Evolutionary conservation across 2,888 invertebrate species (phyloP).

Genomic region (Caenorhabditis becei): DNA sequence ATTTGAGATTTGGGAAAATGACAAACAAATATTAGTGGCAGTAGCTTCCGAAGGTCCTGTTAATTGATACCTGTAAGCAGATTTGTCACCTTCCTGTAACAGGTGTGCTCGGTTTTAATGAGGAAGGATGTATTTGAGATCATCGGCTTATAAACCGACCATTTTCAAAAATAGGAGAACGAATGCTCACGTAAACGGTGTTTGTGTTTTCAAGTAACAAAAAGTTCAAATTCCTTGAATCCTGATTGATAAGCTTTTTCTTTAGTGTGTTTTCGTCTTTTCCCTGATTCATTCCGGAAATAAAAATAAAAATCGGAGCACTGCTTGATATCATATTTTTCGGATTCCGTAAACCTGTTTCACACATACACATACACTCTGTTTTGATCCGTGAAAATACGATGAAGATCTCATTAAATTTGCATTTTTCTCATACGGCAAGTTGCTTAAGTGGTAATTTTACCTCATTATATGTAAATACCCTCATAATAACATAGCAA

Average conservation of each 20-base stretch:
- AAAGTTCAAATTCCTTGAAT: neutral
- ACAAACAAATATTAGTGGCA: too few relatives aligned
- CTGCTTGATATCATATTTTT: neutral
- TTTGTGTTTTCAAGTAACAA: neutral
- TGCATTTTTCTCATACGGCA: too few relatives aligned
- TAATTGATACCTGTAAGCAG: neutral
- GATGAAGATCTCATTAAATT: too few relatives aligned
- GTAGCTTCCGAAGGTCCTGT: neutral
- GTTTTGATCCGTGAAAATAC: too few relatives aligned
- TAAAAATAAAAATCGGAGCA: neutral
- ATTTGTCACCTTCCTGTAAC: neutral
- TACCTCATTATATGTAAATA: too few relatives aligned
- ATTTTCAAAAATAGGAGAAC: too few relatives aligned
- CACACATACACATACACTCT: too few relatives aligned
- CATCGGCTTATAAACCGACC: neutral
- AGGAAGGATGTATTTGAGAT: neutral
- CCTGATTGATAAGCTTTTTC: neutral
- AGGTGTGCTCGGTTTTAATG: neutral
- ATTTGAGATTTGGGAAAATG: too few relatives aligned
- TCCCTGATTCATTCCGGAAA: neutral
- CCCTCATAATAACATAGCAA: too few relatives aligned
- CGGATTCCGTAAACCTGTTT: too few relatives aligned
- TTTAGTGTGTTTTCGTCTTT: neutral
- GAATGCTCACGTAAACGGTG: neutral
- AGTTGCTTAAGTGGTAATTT: too few relatives aligned